These are phyloP conservation scores for Hypothenemus hampei DNA, from an alignment of 1,140 invertebrate genomes.

Conservation along the genomic window DNA sequence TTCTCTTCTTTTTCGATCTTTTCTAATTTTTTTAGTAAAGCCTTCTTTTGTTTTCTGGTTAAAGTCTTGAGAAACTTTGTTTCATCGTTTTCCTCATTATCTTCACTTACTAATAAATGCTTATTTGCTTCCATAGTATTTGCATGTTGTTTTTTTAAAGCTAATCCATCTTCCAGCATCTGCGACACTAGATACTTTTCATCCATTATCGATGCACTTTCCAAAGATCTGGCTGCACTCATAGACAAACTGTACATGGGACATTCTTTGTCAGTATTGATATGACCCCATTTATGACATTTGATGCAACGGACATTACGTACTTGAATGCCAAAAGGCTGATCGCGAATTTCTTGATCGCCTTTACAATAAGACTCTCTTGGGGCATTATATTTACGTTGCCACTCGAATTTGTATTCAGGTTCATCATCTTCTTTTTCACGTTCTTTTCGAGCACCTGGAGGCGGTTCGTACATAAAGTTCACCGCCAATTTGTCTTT, in stretches of 20 bases:
- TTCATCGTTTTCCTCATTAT: slow-evolving; percentile 63
- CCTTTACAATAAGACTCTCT: slow-evolving; percentile 95
- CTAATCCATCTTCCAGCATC: slow-evolving; percentile 88
- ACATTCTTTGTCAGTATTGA: slow-evolving; percentile 96
- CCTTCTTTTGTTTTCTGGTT: slow-evolving; percentile 84
- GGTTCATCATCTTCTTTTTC: slow-evolving; percentile 91
- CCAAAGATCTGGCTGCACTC: slow-evolving; percentile 58
- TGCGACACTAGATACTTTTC: slow-evolving; percentile 76
- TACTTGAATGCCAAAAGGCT: slow-evolving; percentile 98
- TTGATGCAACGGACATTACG: slow-evolving; percentile 97
- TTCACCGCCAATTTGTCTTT: slow-evolving; percentile 98
- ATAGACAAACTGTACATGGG: slow-evolving; percentile 85
- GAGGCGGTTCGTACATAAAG: slow-evolving; percentile 99
- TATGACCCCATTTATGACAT: slow-evolving; percentile 99
- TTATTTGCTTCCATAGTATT: slow-evolving; percentile 45
- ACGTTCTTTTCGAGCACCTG: slow-evolving; percentile 81
- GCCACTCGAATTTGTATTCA: slow-evolving; percentile 99
- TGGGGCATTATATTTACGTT: slow-evolving; percentile 97
- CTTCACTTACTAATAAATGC: slow-evolving; percentile 47
- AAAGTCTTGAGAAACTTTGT: slow-evolving; percentile 76
- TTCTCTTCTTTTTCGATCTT: too few species aligned
- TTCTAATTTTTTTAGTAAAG: slow-evolving; percentile 82
- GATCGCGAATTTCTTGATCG: slow-evolving; percentile 93
- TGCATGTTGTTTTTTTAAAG: slow-evolving; percentile 71
- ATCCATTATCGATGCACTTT: slow-evolving; percentile 55